Percentiles rank a stretch among this genome's conserved stretches.
These are phyloP conservation scores for Aldrovandia affinis DNA, from an alignment of 2,797 vertebrate species.

Conservation along the genomic window DNA sequence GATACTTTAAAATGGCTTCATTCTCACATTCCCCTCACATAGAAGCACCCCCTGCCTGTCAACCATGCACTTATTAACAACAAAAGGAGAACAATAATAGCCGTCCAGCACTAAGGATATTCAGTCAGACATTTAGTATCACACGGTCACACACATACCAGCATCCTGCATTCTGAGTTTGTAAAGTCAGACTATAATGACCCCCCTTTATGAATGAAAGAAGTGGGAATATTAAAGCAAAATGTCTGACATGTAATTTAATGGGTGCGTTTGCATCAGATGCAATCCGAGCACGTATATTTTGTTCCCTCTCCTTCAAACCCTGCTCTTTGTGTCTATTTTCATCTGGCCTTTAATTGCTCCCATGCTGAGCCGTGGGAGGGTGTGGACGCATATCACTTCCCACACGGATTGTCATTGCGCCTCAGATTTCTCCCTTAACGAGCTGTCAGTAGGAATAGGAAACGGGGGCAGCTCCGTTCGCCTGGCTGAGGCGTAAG, in stretches of 20 bases:
- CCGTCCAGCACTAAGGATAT: background rate
- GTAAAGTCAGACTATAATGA: background rate
- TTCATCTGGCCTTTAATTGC: slow-evolving; percentile 73
- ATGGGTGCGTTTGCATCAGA: background rate
- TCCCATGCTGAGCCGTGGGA: slow-evolving; percentile 64
- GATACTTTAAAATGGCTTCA: background rate
- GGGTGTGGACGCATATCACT: slow-evolving; percentile 64
- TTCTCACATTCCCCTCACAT: background rate
- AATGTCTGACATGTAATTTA: background rate
- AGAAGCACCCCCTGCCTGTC: background rate
- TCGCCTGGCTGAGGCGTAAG: background rate
- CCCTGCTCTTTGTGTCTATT: slow-evolving; percentile 65
- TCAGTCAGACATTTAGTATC: background rate
- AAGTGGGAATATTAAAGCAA: slow-evolving; percentile 11
- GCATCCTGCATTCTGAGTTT: background rate
- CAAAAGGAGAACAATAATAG: background rate
- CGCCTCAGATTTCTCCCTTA: slow-evolving; percentile 80
- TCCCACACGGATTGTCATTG: slow-evolving; percentile 77
- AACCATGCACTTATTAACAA: background rate
- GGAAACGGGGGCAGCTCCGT: slow-evolving; percentile 4
- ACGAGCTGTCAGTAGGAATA: slow-evolving; percentile 71
- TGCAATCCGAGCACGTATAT: background rate
- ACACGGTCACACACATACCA: background rate
- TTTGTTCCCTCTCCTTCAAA: background rate
- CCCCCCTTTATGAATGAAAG: slow-evolving; percentile 11